phyloP scores from a whole-genome alignment of 2,797 vertebrate species.

The Pseudochirops cupreus region DNA sequence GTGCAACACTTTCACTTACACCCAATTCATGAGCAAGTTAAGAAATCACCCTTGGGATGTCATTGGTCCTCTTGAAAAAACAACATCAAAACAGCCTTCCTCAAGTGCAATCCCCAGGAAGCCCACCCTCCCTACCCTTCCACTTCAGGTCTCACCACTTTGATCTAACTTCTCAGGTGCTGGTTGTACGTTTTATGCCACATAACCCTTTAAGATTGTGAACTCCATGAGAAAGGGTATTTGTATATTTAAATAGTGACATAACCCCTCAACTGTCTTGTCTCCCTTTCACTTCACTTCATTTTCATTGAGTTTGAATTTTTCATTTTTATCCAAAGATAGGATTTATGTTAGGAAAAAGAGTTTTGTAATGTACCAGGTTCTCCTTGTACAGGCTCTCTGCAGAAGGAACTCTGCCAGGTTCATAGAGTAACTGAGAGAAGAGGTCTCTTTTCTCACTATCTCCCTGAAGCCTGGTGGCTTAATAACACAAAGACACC shows the following conservation, averaged over 20 bases:
- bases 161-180: not conserved
- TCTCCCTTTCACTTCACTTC: not conserved
- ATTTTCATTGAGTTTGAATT: not conserved
- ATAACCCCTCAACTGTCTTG: not conserved
- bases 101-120: not conserved
- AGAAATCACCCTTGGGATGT: not conserved
- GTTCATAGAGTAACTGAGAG: not conserved
- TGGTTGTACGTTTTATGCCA: not conserved
- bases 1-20: not conserved
- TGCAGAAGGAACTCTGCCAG: not conserved
- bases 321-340: not conserved
- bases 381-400: slow-evolving; percentile 4
- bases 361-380: not conserved
- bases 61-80: too few relatives aligned
- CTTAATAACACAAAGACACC: not conserved
- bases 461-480: not conserved
- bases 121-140: too few relatives aligned
- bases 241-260: not conserved
- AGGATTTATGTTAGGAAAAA: not conserved
- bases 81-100: too few relatives aligned
- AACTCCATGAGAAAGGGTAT: not conserved
- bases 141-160: not conserved
- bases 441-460: not conserved
- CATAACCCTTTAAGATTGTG: not conserved
- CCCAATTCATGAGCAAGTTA: not conserved